Evolutionary conservation across 2,888 invertebrate genomes (phyloP).

Genomic region (Tipula unca): DNA sequence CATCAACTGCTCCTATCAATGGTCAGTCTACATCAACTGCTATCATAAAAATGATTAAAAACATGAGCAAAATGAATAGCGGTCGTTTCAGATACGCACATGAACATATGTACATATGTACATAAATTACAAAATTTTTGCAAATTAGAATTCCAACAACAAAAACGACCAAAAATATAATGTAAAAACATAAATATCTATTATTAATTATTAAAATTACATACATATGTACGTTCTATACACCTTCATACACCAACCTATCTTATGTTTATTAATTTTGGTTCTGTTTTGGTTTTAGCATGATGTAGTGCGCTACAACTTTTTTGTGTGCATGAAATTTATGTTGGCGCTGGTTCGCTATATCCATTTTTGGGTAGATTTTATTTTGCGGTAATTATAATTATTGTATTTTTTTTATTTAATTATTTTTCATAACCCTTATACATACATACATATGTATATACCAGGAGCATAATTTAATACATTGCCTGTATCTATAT

Average conservation of each 20-base stretch:
- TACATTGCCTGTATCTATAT: not conserved
- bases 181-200: not conserved
- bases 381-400: not conserved
- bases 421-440: not conserved
- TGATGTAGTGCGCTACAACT: not conserved
- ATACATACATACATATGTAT: not conserved
- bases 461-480: not conserved
- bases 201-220: not conserved
- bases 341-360: not conserved
- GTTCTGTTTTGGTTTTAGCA: not conserved
- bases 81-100: no score
- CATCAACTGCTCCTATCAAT: no score
- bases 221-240: not conserved
- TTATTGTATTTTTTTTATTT: no score
- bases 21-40: no score
- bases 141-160: not conserved
- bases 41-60: no score
- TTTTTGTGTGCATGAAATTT: not conserved
- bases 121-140: no score
- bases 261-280: not conserved
- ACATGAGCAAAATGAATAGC: no score
- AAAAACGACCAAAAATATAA: not conserved
- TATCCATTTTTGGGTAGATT: not conserved
- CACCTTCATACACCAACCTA: not conserved
- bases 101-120: no score